A percentile compares a stretch with the other conserved stretches of the same genome.
Evolutionary conservation across 2,797 vertebrate species (phyloP).

Genomic region (Cynopterus sphinx): DNA sequence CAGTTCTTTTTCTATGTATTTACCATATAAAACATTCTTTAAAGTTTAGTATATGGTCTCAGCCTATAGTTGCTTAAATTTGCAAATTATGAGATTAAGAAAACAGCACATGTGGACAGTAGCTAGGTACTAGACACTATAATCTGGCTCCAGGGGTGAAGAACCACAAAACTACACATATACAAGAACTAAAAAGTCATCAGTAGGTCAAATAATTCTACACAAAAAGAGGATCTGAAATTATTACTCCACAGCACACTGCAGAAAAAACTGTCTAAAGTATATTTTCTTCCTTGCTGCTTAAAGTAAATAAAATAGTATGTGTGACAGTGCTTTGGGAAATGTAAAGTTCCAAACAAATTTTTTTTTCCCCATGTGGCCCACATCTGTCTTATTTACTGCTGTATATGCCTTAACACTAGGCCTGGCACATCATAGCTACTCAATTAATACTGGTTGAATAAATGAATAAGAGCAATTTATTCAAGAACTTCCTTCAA

Average conservation of each 20-base stretch:
- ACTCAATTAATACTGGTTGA: neutral
- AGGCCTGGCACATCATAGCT: neutral
- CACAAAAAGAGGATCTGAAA: neutral
- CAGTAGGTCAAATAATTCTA: neutral
- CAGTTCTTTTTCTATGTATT: neutral
- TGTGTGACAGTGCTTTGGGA: neutral
- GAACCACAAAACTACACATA: neutral
- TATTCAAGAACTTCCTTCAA: neutral
- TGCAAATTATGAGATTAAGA: neutral
- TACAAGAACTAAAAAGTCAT: neutral
- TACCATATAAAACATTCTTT: neutral
- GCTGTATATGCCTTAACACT: neutral
- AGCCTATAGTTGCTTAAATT: neutral
- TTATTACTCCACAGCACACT: neutral
- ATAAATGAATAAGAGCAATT: neutral
- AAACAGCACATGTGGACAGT: neutral
- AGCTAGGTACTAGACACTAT: neutral
- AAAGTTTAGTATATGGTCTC: neutral
- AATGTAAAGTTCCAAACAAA: constrained; percentile 24
- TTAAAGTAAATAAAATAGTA: neutral
- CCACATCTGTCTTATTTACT: neutral
- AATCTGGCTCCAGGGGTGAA: neutral
- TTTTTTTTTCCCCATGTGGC: neutral
- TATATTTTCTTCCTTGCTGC: neutral
- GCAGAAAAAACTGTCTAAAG: neutral